These are phyloP conservation scores for Amphimedon queenslandica DNA, from an alignment of 37 sponge, comb jelly and placozoan genomes.

Conservation along the genomic window DNA sequence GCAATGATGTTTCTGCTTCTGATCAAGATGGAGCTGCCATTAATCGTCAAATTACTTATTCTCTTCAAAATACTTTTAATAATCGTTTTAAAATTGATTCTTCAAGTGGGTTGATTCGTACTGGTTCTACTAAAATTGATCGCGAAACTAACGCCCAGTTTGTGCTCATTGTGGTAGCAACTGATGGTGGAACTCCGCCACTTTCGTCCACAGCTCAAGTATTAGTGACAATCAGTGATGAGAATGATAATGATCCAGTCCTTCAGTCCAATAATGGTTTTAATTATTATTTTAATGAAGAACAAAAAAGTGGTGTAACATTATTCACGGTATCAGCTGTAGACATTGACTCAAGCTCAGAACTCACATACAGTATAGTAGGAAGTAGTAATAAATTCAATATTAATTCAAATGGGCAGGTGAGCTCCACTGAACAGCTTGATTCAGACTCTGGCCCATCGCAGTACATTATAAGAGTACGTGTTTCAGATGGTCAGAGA, in stretches of 20 bases:
- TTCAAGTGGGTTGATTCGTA: background rate
- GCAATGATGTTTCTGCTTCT: background rate
- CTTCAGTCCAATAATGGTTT: background rate
- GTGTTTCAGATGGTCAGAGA: background rate
- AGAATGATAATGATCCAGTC: background rate
- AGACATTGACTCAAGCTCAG: background rate
- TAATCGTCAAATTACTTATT: background rate
- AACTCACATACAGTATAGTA: background rate
- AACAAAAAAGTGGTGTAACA: background rate
- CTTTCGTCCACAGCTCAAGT: background rate
- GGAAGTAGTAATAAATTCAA: background rate
- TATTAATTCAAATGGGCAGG: background rate
- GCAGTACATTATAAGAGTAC: background rate
- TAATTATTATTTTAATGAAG: background rate
- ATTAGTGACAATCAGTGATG: background rate
- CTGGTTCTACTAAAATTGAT: background rate
- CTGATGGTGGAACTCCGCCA: constrained; percentile 1
- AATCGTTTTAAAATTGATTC: background rate
- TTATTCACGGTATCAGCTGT: background rate
- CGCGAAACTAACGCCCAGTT: background rate
- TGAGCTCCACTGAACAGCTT: background rate
- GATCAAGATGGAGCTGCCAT: background rate
- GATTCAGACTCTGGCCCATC: constrained; percentile 1
- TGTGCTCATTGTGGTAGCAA: background rate
- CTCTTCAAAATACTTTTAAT: background rate